These are phyloP conservation scores for Osedax fenrisi DNA, from an alignment of 2,888 invertebrate genomes.

Conservation along the genomic window DNA sequence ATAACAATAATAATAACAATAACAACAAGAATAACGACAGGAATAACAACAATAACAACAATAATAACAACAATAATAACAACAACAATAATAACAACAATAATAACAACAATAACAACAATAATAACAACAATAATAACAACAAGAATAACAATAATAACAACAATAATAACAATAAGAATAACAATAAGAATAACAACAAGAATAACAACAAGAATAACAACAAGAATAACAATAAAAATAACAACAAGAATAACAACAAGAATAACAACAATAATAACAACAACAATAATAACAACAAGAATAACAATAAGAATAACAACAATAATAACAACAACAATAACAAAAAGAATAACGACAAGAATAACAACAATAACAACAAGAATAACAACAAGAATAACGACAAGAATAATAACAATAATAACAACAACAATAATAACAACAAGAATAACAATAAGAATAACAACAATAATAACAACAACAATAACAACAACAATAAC, in stretches of 20 bases:
- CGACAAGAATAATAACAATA: slow-evolving; percentile 18
- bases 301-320: slow-evolving; percentile 3
- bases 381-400: slow-evolving; percentile 20
- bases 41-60: too few species aligned
- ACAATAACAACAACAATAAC: slow-evolving; percentile 18
- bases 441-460: not conserved
- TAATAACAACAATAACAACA: too few species aligned
- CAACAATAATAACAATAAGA: not conserved
- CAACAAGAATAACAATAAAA: slow-evolving; percentile 10
- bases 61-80: too few species aligned
- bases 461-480: slow-evolving; percentile 3
- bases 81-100: too few species aligned
- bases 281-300: not conserved
- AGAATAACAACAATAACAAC: slow-evolving; percentile 2
- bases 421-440: slow-evolving; percentile 2
- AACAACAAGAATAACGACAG: too few species aligned
- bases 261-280: slow-evolving; percentile 8
- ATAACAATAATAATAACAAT: too few species aligned
- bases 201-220: not conserved
- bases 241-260: slow-evolving; percentile 13
- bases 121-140: too few species aligned
- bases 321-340: not conserved
- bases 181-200: not conserved
- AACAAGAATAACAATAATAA: too few species aligned
- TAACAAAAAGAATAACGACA: not conserved